Conservation (phyloP, 2,797 vertebrate species). For the Calcarius lapponicus region DNA sequence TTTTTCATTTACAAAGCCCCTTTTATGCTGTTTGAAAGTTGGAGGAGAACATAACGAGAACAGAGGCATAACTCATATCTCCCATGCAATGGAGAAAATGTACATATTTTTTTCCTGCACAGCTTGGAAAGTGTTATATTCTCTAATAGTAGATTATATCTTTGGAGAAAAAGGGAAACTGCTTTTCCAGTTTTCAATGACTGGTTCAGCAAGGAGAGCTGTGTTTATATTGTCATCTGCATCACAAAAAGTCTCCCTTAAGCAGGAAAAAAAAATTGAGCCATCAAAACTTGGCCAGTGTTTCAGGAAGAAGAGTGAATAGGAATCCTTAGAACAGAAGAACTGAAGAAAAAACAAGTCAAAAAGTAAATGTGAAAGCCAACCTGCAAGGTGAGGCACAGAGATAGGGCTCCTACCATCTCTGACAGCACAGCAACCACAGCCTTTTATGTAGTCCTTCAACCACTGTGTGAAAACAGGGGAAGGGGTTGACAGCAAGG, state of each 20-base stretch:
- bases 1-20: background rate
- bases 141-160: background rate
- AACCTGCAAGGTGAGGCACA: background rate
- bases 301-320: background rate
- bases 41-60: background rate
- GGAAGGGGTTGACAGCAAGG: background rate
- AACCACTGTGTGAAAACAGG: background rate
- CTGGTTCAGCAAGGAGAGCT: background rate
- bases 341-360: background rate
- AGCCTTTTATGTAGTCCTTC: background rate
- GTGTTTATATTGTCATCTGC: background rate
- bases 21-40: background rate
- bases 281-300: background rate
- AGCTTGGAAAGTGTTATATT: background rate
- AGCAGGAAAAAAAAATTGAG: background rate
- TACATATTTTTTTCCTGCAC: background rate
- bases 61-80: fast-evolving
- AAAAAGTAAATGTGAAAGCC: background rate
- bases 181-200: background rate
- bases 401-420: background rate
- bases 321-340: background rate
- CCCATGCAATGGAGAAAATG: background rate
- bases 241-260: background rate
- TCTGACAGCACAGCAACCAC: fast-evolving
- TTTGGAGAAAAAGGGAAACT: background rate